Evolutionary conservation across 2,113 vertebrate species (phyloP).

Genomic region (Noctilio leporinus): DNA sequence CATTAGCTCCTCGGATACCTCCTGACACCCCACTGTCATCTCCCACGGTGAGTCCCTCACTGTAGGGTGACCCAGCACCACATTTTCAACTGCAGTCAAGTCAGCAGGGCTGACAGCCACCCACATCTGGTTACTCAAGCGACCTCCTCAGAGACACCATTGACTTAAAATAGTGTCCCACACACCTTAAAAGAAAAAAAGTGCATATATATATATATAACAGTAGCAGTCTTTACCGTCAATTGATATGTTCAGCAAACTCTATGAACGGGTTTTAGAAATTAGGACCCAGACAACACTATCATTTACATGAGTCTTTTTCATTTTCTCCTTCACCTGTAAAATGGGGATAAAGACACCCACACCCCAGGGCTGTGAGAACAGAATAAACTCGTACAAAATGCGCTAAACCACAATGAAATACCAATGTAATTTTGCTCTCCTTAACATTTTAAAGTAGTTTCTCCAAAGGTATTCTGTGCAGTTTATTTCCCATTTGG

Average conservation of each 20-base stretch:
- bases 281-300: background rate
- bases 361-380: background rate
- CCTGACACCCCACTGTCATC: background rate
- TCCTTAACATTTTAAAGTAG: background rate
- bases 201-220: background rate
- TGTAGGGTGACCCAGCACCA: background rate
- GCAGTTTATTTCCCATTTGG: background rate
- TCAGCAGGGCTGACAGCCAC: background rate
- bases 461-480: background rate
- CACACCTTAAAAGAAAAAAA: background rate
- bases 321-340: background rate
- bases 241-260: background rate
- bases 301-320: background rate
- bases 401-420: background rate
- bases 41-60: background rate
- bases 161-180: background rate
- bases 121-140: background rate
- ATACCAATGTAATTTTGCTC: background rate
- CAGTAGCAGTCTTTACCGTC: background rate
- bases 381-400: background rate
- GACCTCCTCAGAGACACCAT: background rate
- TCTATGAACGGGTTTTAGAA: background rate
- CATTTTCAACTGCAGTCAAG: background rate
- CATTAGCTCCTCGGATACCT: background rate
- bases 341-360: background rate